Evolutionary conservation across 1,140 invertebrate species (phyloP), one percentile per base, ranked within the genome.

Genomic region (Scaptomyza montana): DNA sequence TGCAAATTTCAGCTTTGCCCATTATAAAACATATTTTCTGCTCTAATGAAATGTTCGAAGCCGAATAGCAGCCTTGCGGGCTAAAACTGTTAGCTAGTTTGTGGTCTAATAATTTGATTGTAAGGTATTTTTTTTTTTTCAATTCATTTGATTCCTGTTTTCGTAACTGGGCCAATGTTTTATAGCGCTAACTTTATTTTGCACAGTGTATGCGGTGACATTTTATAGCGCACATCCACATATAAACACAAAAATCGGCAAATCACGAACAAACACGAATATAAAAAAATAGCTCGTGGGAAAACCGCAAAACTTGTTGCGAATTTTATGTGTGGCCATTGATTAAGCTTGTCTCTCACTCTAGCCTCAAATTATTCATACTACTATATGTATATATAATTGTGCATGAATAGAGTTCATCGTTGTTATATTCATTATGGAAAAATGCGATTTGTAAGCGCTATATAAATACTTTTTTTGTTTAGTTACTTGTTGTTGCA

Each of bases 11-110:
- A 13, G 46, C 45, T 73, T 47, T 13, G 60, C 63, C 69, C 70
- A 79, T 79, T 77, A 74, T 59, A 49, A 74, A 73, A 69, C 74
- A 79, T 61, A 77, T 79, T 79, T 77, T 77, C 77, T 77, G 77
- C 74, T 77, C 74, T 79, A 79, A 79, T 79, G 77, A 79, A 79
- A 77, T 68, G 70, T 56, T 70, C 45, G 33, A 25, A 59, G 49
- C 45, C 62, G 45, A 61, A 69, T 69, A 21, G 62, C 67, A 76
- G 77, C 73, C 74, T 76, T 78, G 76, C 53, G 50, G 63, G 46
- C 33, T 25, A 60, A 61, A 74, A 33, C 28, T 56, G 7, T 56
- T 63, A 4, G 43, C n/a, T 10, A 9, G 21, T 46, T 72, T 73
- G 74, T 67, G 77, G 69, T 79, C 77, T 74, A 79, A 77, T 79